These are phyloP conservation scores for Petrocephalus sullivani DNA, from an alignment of 2,797 vertebrate species.

Conservation along the genomic window DNA sequence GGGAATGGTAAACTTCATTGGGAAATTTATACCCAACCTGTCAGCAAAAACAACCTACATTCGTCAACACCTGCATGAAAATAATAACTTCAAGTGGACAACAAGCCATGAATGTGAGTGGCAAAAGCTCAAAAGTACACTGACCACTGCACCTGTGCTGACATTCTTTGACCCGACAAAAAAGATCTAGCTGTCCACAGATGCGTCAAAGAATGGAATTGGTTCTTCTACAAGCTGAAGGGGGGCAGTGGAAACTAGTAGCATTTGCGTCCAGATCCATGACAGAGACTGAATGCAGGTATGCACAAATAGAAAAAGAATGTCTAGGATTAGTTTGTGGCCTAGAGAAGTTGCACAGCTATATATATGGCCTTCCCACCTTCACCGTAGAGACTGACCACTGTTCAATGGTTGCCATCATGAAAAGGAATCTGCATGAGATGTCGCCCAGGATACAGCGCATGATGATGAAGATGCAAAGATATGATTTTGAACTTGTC, in stretches of 20 bases:
- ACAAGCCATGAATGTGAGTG: conserved; percentile 31
- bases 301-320: conserved; percentile 32
- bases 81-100: conserved; percentile 19
- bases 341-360: conserved; percentile 22
- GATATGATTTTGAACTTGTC: conserved; percentile 24
- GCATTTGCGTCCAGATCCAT: conserved; percentile 25
- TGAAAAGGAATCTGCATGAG: conserved; percentile 34
- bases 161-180: conserved; percentile 22
- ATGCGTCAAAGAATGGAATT: conserved; percentile 21
- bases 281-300: conserved; percentile 15
- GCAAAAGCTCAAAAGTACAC: neutral
- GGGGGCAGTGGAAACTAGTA: conserved; percentile 20
- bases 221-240: conserved; percentile 25
- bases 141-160: conserved; percentile 18
- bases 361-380: conserved; percentile 21
- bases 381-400: conserved; percentile 31
- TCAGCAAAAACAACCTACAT: conserved; percentile 27
- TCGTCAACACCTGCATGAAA: neutral
- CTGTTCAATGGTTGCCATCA: conserved; percentile 18
- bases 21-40: conserved; percentile 31
- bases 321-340: conserved; percentile 22
- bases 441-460: conserved; percentile 15
- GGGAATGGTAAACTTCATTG: conserved; percentile 23
- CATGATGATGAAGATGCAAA: conserved; percentile 32
- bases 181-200: conserved; percentile 23